These are phyloP conservation scores for Pseudorhiza aurosa DNA, from an alignment of 30 jellyfish, hydroid and myxozoan genomes.

Conservation along the genomic window DNA sequence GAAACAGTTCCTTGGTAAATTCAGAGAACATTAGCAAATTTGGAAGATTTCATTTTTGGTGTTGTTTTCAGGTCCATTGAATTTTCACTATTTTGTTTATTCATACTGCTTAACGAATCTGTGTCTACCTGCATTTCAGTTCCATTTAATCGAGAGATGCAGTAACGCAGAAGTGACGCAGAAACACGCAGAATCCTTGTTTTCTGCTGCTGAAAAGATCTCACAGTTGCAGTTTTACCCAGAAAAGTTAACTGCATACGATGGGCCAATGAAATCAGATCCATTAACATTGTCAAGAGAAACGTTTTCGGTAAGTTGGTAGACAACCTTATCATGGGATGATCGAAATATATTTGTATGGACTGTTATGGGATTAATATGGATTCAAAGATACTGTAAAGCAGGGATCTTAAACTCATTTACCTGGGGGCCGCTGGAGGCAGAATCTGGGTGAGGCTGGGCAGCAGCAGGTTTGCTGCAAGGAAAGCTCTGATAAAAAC, in stretches of 20 bases:
- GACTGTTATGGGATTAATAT: no score
- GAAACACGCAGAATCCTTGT: constrained; percentile 57
- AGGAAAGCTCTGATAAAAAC: no score
- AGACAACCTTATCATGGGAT: no score
- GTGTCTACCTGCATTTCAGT: background rate
- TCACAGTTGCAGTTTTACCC: constrained; percentile 48
- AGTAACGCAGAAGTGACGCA: constrained; percentile 39
- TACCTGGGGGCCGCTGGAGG: no score
- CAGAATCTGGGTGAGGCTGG: no score
- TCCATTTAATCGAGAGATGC: constrained; percentile 36
- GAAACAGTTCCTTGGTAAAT: no score
- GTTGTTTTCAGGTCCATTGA: no score
- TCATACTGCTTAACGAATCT: background rate
- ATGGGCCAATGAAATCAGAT: constrained; percentile 41
- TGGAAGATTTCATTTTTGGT: no score
- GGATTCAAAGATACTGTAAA: no score
- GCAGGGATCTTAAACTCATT: no score
- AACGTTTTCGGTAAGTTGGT: constrained; percentile 30
- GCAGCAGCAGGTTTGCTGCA: background rate
- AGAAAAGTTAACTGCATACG: constrained; percentile 15
- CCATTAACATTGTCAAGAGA: constrained; percentile 41
- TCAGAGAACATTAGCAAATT: no score
- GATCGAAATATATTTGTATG: no score
- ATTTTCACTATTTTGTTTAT: background rate
- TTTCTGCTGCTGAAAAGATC: constrained; percentile 46